phyloP scores from a whole-genome alignment of 2,113 vertebrate species.

The Beaufortia kweichowensis region DNA sequence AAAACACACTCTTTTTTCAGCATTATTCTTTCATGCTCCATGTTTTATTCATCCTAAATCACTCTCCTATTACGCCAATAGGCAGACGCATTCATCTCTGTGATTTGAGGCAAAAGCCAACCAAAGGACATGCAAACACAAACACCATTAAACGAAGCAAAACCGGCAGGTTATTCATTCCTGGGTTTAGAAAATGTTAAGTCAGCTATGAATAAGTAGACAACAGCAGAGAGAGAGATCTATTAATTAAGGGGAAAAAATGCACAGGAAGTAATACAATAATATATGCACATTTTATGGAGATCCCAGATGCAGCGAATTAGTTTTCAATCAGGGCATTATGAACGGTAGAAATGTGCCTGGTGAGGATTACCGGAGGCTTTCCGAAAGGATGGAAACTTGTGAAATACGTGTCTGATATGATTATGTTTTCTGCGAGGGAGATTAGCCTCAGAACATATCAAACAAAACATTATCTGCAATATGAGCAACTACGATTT shows the following conservation, averaged over 20 bases:
- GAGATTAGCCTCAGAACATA: slow-evolving; percentile 71
- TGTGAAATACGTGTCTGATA: slow-evolving; percentile 72
- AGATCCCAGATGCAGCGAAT: slow-evolving; percentile 53
- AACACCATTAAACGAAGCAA: slow-evolving; percentile 48
- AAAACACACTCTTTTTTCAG: slow-evolving; percentile 58
- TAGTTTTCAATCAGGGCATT: slow-evolving; percentile 65
- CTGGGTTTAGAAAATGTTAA: not conserved
- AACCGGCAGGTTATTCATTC: slow-evolving; percentile 37
- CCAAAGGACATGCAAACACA: slow-evolving; percentile 49
- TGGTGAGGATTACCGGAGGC: slow-evolving; percentile 69
- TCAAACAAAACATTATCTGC: slow-evolving; percentile 72
- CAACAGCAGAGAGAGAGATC: not conserved
- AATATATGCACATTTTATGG: slow-evolving; percentile 46
- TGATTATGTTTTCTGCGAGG: slow-evolving; percentile 67
- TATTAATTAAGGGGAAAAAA: not conserved
- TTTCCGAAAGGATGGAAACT: slow-evolving; percentile 68
- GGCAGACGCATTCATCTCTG: slow-evolving; percentile 54
- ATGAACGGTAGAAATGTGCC: slow-evolving; percentile 71
- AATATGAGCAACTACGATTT: slow-evolving; percentile 67
- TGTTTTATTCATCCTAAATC: slow-evolving; percentile 70
- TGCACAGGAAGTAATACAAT: not conserved
- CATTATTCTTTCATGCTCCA: slow-evolving; percentile 61
- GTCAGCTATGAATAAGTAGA: not conserved
- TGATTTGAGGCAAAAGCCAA: slow-evolving; percentile 61
- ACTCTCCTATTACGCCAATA: slow-evolving; percentile 63